These are phyloP conservation scores for Paradisaea rubra DNA, from an alignment of 2,113 vertebrate genomes.

Conservation along the genomic window DNA sequence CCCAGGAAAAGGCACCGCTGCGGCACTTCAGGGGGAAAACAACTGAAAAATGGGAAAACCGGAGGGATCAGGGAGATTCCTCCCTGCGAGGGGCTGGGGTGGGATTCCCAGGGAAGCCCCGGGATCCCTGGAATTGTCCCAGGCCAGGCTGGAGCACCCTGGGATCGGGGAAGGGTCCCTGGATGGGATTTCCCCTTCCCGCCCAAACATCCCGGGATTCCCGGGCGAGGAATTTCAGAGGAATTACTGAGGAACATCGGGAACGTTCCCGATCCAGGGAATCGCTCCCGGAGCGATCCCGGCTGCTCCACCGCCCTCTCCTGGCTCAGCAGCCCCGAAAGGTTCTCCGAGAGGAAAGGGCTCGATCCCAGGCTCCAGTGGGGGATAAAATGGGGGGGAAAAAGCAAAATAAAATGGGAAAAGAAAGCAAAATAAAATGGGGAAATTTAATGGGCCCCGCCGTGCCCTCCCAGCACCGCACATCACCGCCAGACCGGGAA, in stretches of 20 bases:
- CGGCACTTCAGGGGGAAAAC: not conserved
- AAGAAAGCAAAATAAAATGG: not conserved
- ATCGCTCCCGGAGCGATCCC: not conserved
- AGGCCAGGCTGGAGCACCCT: too few species aligned
- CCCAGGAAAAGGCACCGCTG: not conserved
- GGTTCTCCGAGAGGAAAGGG: not conserved
- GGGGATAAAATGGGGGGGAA: not conserved
- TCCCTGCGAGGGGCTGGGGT: not conserved
- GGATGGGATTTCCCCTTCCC: not conserved
- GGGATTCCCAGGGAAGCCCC: not conserved
- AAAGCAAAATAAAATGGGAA: not conserved
- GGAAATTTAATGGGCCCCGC: not conserved
- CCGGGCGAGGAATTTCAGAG: not conserved
- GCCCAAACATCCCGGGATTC: not conserved
- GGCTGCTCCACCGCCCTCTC: not conserved
- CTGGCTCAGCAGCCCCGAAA: not conserved
- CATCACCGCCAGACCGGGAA: not conserved
- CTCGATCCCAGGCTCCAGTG: fast-evolving
- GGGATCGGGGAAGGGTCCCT: too few species aligned
- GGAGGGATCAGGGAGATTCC: not conserved
- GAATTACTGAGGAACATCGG: not conserved
- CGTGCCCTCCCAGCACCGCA: not conserved
- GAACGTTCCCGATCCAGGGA: not conserved
- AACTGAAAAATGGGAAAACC: too few species aligned
- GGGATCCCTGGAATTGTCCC: not conserved